Conservation (phyloP, 2,888 invertebrate genomes). For the Lochmaea crataegi region DNA sequence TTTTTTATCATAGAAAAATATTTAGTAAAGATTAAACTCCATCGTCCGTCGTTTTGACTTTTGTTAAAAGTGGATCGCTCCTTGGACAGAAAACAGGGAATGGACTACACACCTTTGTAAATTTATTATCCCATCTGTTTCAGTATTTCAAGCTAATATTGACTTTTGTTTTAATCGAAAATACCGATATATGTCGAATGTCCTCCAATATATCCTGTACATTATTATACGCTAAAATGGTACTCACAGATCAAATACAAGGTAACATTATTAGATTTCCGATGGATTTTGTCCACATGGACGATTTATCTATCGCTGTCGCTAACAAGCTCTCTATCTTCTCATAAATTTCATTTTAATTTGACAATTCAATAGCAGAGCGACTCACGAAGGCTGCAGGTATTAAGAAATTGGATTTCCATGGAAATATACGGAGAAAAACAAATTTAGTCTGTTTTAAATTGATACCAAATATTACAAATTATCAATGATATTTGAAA, state of each 20-base stretch:
- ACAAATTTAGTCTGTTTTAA: no score
- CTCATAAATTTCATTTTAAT: background rate
- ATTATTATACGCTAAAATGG: background rate
- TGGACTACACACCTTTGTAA: background rate
- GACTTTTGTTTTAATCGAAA: background rate
- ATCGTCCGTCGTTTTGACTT: background rate
- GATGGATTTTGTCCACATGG: background rate
- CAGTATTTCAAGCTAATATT: background rate
- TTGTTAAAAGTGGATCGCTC: background rate
- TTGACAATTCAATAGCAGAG: background rate
- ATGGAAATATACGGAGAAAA: no score
- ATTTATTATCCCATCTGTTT: background rate
- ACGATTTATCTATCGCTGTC: background rate
- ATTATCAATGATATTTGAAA: no score
- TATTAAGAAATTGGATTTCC: background rate
- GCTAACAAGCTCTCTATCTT: background rate
- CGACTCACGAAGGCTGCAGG: background rate
- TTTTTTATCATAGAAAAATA: background rate
- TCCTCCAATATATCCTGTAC: background rate
- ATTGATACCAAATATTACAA: no score
- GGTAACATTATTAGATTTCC: slow-evolving; percentile 4
- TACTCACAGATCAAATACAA: slow-evolving; percentile 6
- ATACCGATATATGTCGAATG: background rate
- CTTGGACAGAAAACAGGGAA: background rate
- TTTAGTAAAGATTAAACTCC: background rate